Conservation (phyloP, 2,888 invertebrate species). For the Sphaerophoria taeniata region DNA sequence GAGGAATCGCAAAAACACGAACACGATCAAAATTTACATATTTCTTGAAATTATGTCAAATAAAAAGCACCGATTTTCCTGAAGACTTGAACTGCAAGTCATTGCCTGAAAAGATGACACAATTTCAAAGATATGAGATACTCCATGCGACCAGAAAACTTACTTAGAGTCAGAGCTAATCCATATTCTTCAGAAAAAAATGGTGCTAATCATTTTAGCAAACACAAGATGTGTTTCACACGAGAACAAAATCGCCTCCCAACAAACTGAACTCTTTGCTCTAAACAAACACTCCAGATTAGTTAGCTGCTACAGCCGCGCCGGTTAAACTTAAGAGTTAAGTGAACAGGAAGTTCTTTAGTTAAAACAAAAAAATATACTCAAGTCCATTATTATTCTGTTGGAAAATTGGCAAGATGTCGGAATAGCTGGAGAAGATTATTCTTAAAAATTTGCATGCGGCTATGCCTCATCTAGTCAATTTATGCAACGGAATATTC, state of each 20-base stretch:
- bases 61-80: no score
- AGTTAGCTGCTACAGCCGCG: no score
- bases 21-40: no score
- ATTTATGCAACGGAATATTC: slow-evolving; percentile 78
- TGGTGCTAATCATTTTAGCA: slow-evolving; percentile 66
- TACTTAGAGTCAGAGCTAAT: no score
- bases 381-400: slow-evolving; percentile 19
- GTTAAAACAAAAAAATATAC: not conserved
- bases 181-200: not conserved
- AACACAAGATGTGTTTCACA: slow-evolving; percentile 49
- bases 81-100: no score
- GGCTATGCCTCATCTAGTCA: slow-evolving; percentile 83
- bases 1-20: not conserved
- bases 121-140: no score
- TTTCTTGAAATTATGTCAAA: no score
- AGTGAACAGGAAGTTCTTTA: slow-evolving; percentile 20
- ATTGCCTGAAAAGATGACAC: no score
- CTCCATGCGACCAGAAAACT: no score
- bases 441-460: slow-evolving; percentile 76
- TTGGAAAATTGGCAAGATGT: slow-evolving; percentile 82
- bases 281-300: slow-evolving; percentile 55
- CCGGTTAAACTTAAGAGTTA: slow-evolving; percentile 30
- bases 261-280: slow-evolving; percentile 49
- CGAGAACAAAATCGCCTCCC: not conserved
- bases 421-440: slow-evolving; percentile 81